Evolutionary conservation across 2,113 vertebrate species (phyloP), one percentile per base, ranked within the genome.

Genomic region (Globicephala melas): DNA sequence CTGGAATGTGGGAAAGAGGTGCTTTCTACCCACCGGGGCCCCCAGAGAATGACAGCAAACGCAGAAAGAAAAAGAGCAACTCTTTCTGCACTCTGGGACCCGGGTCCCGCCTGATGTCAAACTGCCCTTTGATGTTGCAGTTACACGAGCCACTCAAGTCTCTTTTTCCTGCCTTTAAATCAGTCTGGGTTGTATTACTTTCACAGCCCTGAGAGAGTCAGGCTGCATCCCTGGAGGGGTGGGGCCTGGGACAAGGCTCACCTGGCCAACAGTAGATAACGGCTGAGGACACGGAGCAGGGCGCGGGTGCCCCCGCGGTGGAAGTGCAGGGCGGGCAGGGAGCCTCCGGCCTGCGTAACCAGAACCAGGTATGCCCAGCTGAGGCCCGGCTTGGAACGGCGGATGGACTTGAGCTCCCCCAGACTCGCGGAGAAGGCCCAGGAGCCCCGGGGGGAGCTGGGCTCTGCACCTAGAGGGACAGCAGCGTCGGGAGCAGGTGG

Each of bases 371-470:
- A 99, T 95, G 99, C 99, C 93, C 99, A 99, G 73, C 99, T 99
- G 96, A 99, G 96, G n/a, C 99, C 99, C 12, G 99, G 99, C 53
- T 99, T 99, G 65, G 99, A 99, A 44, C 99, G 98, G 53, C 99
- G 99, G 31, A 99, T 99, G 15, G 99, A 99, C 97, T 99, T 99
- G 2, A 99, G 98, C 96, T 99, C 99, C 0, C 99, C 99, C 20
- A 99, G 98, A 23, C 99, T 99, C 96, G 99, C 98, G 0, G 99
- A 99, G 98, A 99, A 99, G 8, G 99, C 98, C 99, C 99, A 99
- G 55, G 99, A 98, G 31, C 98, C 99, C 98, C 97, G 84, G 3
- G 97, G 17, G 50, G 67, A 80, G 58, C 87, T 80, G 38, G 97
- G 23, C 84, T 97, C 97, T 15, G 96, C 73, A 67, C 89, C 98